A percentile compares a stretch with the other conserved stretches of the same genome.
Evolutionary conservation across 64 coral and sea anemone species (phyloP).

Genomic region (Cladopsammia gracilis): DNA sequence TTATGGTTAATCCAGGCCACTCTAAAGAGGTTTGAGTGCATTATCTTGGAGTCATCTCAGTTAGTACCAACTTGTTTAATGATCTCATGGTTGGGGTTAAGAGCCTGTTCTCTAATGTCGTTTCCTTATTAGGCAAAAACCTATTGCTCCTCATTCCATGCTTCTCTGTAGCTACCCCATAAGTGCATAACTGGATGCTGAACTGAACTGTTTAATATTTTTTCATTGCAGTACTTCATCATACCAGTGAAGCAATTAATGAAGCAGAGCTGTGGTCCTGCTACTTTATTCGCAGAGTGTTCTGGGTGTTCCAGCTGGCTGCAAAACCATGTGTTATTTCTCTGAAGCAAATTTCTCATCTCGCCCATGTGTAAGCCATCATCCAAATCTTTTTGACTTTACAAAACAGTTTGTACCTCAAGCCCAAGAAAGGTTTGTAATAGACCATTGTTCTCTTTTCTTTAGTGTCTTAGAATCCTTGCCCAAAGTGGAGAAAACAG

Average conservation of each 20-base stretch:
- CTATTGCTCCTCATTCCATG: too few relatives aligned
- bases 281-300: slow-evolving; percentile 77
- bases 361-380: slow-evolving; percentile 70
- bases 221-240: slow-evolving; percentile 59
- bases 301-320: slow-evolving; percentile 74
- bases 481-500: slow-evolving; percentile 88
- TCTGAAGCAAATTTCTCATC: slow-evolving; percentile 62
- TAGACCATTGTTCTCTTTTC: neutral
- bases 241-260: slow-evolving; percentile 71
- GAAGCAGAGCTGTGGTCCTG: slow-evolving; percentile 95
- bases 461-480: slow-evolving; percentile 73
- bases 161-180: too few relatives aligned
- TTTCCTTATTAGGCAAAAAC: too few relatives aligned
- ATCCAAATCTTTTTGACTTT: neutral
- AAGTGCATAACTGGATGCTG: too few relatives aligned
- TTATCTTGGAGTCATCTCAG: too few relatives aligned
- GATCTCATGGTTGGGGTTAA: too few relatives aligned
- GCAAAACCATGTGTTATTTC: slow-evolving; percentile 82
- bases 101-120: too few relatives aligned
- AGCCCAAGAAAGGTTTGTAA: too few relatives aligned
- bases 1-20: too few relatives aligned
- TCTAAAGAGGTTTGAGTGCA: too few relatives aligned
- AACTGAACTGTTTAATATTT: neutral
- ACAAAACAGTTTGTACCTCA: too few relatives aligned
- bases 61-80: too few relatives aligned